Conservation (phyloP, 2,888 invertebrate genomes). For the Reticulitermes lucifugus region DNA sequence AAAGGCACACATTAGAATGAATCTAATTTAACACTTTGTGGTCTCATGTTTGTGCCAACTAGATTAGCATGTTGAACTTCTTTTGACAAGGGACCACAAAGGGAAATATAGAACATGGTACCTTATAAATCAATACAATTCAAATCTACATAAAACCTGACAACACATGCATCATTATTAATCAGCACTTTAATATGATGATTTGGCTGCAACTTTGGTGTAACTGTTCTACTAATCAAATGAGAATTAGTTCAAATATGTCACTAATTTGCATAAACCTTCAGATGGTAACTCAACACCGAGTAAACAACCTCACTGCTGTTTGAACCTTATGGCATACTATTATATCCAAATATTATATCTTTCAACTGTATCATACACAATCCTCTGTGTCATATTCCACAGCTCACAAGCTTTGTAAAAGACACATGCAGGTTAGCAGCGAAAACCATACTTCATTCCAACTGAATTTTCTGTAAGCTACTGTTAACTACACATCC, state of each 20-base stretch:
- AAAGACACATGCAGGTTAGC: slow-evolving; percentile 18
- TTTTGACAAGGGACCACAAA: neutral
- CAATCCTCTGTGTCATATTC: neutral
- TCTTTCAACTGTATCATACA: neutral
- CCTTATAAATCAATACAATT: too few relatives aligned
- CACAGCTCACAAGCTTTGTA: neutral
- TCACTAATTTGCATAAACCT: too few relatives aligned
- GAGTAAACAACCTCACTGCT: too few relatives aligned
- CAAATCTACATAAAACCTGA: too few relatives aligned
- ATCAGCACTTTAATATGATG: too few relatives aligned
- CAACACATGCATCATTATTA: too few relatives aligned
- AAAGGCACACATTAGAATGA: slow-evolving; percentile 52
- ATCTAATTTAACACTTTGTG: neutral
- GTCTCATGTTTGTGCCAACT: neutral
- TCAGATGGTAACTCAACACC: too few relatives aligned
- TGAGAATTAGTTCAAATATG: too few relatives aligned
- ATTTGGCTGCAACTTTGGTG: too few relatives aligned
- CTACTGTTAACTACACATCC: neutral
- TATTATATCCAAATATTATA: neutral
- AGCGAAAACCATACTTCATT: slow-evolving; percentile 4
- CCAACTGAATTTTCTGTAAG: neutral
- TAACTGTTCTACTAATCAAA: too few relatives aligned
- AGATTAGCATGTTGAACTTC: too few relatives aligned
- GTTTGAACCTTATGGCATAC: too few relatives aligned
- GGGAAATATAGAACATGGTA: neutral